Evolutionary conservation across 2,797 vertebrate genomes (phyloP), one percentile per base, ranked within the genome.

Genomic region (Phyllotis vaccarum): DNA sequence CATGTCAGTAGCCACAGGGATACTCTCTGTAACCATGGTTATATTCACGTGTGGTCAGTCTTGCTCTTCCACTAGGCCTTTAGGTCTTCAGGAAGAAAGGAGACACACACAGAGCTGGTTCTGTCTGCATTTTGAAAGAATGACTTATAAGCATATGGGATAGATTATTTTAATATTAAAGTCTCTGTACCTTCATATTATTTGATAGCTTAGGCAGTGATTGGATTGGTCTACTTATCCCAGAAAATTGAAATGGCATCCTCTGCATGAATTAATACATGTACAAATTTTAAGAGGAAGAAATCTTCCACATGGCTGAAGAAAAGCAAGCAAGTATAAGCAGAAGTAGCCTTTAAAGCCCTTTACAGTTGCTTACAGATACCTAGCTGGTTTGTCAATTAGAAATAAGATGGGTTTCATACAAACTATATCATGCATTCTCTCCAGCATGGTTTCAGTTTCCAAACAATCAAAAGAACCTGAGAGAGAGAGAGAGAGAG

Each of bases 271-370:
- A 75, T 56, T 74, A 86, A 90, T 52, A 34, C 10, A 54, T 72
- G 52, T 56, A 86, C 17, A 40, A 56, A 72, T 93, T 89, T 37
- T 72, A 64, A 54, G 75, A 82, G 66, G 54, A 90, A 90, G 52
- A 49, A 16, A 4, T 8, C 3, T 58, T 75, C 43, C 34, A 43
- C 31, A 31, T 2, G 11, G 2, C 21, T 86, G 31, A 31, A n/a
- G 24, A n/a, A 81, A 62, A 70, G 10, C 37, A 86, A 56, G 24
- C 46, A 43, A 46, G 89, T n/a, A 72, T 82, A 79, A 81, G 60
- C 58, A 74, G 78, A 92, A 75, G 75, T 40, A 52, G n/a, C 21
- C 49, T 27, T 60, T 29, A 52, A 70, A 81, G 49, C 68, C 58
- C 81, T 66, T 75, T 68, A 46, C 49, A 75, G 27, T 49, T 66